These are phyloP conservation scores for Agelastica alni DNA, from an alignment of 2,888 invertebrate species.

Conservation along the genomic window DNA sequence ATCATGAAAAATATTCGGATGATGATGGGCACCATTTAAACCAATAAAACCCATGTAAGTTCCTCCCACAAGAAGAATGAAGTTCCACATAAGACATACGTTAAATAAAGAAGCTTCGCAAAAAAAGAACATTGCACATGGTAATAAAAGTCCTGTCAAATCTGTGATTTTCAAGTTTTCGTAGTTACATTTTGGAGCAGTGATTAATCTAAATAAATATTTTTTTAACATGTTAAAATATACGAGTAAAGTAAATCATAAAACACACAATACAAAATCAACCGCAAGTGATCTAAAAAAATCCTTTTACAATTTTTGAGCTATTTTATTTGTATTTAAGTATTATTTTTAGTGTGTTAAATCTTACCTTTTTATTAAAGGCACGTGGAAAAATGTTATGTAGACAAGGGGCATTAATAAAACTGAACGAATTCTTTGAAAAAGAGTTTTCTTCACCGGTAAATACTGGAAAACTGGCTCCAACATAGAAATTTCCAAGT, in stretches of 20 bases:
- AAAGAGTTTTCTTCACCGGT: conserved; percentile 61
- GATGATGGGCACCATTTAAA: conserved; percentile 77
- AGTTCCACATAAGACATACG: conserved; percentile 62
- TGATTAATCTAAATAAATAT: conserved; percentile 1
- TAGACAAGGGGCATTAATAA: conserved; percentile 56
- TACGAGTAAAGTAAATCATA: too few relatives aligned
- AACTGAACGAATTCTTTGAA: conserved; percentile 59
- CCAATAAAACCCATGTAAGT: conserved; percentile 69
- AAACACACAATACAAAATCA: too few relatives aligned
- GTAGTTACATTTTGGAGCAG: conserved; percentile 11
- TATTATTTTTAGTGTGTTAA: too few relatives aligned
- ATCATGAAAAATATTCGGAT: conserved; percentile 79
- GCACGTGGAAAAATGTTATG: conserved; percentile 48
- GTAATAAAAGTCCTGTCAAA: conserved; percentile 55
- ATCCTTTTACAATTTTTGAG: too few relatives aligned
- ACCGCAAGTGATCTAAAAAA: too few relatives aligned
- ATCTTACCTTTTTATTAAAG: conserved; percentile 57
- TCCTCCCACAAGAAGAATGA: conserved; percentile 65
- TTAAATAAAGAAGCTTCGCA: background rate
- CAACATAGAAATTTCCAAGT: conserved; percentile 70
- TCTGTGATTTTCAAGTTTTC: conserved; percentile 45
- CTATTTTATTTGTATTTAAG: too few relatives aligned
- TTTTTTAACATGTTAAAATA: too few relatives aligned
- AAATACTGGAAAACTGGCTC: conserved; percentile 70
- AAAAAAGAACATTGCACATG: conserved; percentile 8